phyloP scores from a whole-genome alignment of 1,140 invertebrate species.

The Andricus grossulariae region DNA sequence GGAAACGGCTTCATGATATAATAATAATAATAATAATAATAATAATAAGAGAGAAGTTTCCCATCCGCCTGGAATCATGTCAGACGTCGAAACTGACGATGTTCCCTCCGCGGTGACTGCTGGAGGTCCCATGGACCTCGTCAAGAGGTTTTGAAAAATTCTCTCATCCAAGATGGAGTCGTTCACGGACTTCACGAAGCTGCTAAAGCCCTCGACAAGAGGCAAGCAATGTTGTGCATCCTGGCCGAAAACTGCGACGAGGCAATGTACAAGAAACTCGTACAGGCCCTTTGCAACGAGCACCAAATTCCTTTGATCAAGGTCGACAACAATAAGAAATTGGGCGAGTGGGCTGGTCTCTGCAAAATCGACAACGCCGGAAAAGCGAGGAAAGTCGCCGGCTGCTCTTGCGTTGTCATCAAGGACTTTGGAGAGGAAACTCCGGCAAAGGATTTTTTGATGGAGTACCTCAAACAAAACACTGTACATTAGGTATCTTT shows the following conservation, averaged over 20 bases:
- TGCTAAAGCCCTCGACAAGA: slow-evolving; percentile 95
- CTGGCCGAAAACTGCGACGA: slow-evolving; percentile 99
- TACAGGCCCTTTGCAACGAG: slow-evolving; percentile 98
- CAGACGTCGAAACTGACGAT: no score
- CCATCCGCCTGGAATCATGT: no score
- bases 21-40: no score
- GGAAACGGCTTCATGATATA: no score
- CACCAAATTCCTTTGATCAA: slow-evolving; percentile 98
- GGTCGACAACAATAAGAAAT: slow-evolving; percentile 98
- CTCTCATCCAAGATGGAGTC: slow-evolving; percentile 95
- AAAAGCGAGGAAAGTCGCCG: slow-evolving; percentile 98
- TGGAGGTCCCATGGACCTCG: slow-evolving; percentile 92
- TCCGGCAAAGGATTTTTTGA: slow-evolving; percentile 92
- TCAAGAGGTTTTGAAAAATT: slow-evolving; percentile 97
- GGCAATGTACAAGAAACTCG: slow-evolving; percentile 96
- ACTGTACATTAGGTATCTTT: slow-evolving; percentile 68
- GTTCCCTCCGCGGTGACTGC: slow-evolving; percentile 77
- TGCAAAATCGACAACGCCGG: slow-evolving; percentile 99
- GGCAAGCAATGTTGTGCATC: slow-evolving; percentile 96
- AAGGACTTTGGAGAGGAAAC: slow-evolving; percentile 98
- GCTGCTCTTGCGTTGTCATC: slow-evolving; percentile 98
- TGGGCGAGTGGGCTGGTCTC: slow-evolving; percentile 99
- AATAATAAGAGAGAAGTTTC: no score
- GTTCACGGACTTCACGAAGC: slow-evolving; percentile 97
- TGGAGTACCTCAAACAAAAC: slow-evolving; percentile 89